These are phyloP conservation scores for Pachymerium ferrugineum DNA, from an alignment of 2,888 invertebrate species.

Conservation along the genomic window DNA sequence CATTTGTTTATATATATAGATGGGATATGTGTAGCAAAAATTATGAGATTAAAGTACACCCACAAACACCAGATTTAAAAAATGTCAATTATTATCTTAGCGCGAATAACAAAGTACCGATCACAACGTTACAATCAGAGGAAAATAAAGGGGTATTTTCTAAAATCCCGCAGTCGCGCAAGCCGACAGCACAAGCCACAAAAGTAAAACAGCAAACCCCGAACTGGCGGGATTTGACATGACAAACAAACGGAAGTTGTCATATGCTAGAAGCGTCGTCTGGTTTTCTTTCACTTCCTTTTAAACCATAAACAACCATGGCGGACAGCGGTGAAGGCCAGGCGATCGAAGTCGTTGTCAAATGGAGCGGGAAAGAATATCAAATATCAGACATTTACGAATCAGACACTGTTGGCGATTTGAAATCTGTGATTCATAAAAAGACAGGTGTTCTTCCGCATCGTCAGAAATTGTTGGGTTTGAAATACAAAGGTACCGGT, in stretches of 20 bases:
- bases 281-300: neutral
- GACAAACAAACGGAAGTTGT: neutral
- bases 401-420: conserved; percentile 68
- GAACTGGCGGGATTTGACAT: conserved; percentile 9
- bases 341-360: conserved; percentile 58
- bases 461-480: conserved; percentile 85
- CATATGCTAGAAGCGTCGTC: neutral
- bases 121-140: too few relatives aligned
- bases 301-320: conserved; percentile 27
- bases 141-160: too few relatives aligned
- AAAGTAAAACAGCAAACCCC: neutral
- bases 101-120: too few relatives aligned
- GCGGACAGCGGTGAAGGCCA: conserved; percentile 3
- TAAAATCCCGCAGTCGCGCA: too few relatives aligned
- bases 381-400: conserved; percentile 67
- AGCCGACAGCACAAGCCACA: too few relatives aligned
- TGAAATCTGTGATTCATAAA: conserved; percentile 78
- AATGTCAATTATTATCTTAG: too few relatives aligned
- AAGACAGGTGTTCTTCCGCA: conserved; percentile 87
- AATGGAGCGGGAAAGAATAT: conserved; percentile 91
- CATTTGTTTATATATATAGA: too few relatives aligned
- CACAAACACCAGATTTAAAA: too few relatives aligned
- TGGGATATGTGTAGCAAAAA: too few relatives aligned
- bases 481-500: conserved; percentile 76
- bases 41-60: too few relatives aligned